Evolutionary conservation across 2,113 vertebrate species (phyloP), one percentile per base, ranked within the genome.

Genomic region (Oncorhynchus masou): DNA sequence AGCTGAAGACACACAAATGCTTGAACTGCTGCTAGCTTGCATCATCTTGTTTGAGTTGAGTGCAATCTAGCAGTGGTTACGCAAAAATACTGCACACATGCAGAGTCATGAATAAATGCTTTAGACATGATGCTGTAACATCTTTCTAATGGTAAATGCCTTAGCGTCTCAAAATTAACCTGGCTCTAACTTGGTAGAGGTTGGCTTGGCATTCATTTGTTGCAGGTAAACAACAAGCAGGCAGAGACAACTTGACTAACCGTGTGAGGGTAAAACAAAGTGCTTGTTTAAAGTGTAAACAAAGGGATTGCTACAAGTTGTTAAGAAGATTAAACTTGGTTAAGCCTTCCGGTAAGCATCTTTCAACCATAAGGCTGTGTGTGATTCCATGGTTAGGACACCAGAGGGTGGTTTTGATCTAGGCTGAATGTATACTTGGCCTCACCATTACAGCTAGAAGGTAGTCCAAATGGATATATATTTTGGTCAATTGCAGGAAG

Each of bases 391-490:
- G 11, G 5, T 34, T 1, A 0, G 16, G 22, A 19, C 84, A 85
- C 72, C 34, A 78, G 85, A 78, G 79, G 81, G 81, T 79, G 3
- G 57, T 74, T 3, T 67, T 65, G 27, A 24, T 39, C 65, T 11
- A 25, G 49, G 11, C 22, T 78, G 39, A 29, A 59, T 49, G 54
- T 16, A 12, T 54, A 54, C 51, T 54, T 1, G 12, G 15, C 16
- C 57, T 60, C 16, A 20, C 6, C 4, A 60, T 15, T 19, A 34
- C 34, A 34, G 4, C 15, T 4, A 54, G 49, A 54, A 54, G 15
- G 16, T 51, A 51, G 49, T 15, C 49, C 49, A 54, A 54, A 5
- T 22, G n/a, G 6, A 20, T 62, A 54, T 11, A 9, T 45, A 0
- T 45, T 45, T 45, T 45, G 39, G 39, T 45, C 9, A 12, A 11